Base-by-base conservation (phyloP, 2,113 vertebrate genomes). In the Bostrychus sinensis region DNA sequence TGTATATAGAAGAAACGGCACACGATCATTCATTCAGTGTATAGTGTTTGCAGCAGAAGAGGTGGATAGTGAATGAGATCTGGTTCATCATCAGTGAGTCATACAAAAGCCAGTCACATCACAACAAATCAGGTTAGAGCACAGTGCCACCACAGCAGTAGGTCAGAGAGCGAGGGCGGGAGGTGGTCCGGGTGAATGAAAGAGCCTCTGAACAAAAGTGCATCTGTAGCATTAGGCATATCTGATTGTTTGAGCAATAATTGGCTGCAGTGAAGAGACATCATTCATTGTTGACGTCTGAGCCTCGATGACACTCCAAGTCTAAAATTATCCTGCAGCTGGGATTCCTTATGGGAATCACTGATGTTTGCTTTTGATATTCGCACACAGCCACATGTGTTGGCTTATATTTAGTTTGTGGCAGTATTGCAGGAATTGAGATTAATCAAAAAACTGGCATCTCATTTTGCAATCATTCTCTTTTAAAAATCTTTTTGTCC, bases 271-370 rank as follows among this genome's bases (percentile, higher is more conserved):
- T 57, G 41, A 39, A 34, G 56, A 36, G 61, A 23, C 10, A 19
- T 23, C 43, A 12, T 11, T 23, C 43, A 22, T 72, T 80, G 25
- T 10, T 61, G 36, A 62, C 56, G 22, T 46, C 67, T 63, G 41
- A 12, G 43, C 4, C 22, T 50, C 63, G 11, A 48, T 56, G 56
- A 72, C 4, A 25, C 72, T 55, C 55, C 23, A 72, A 65, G 42
- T 36, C 72, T 78, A 65, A 81, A 84, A 67, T 77, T 45, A 79
- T 71, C 59, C 75, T 38, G 50, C 62, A 73, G 72, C 72, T 62
- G 72, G 51, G 66, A 39, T 22, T 59, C 61, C 66, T 32, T 1
- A 48, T 38, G 28, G 28, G 58, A 68, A 39, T 75, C 26, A 0
- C 48, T 68, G 62, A 32, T 65, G 48, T 61, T 56, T 61, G 36